phyloP scores from a whole-genome alignment of 2,113 vertebrate species.

The Bufo bufo region DNA sequence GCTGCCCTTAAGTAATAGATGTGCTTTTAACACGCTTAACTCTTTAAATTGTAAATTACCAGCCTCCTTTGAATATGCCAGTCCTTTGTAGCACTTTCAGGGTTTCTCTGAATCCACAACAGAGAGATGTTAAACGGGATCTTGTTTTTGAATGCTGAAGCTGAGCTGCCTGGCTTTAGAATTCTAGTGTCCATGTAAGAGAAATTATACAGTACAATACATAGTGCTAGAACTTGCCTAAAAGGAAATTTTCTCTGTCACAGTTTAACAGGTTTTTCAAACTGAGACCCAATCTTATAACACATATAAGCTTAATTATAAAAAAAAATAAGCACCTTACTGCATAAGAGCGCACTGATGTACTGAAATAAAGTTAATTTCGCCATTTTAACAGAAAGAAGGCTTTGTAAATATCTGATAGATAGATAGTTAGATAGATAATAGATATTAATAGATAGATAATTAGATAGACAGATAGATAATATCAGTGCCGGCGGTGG shows the following conservation, averaged over 20 bases:
- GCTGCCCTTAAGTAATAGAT: conserved; percentile 42
- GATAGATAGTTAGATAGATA: neutral
- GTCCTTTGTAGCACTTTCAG: conserved; percentile 27
- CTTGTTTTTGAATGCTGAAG: neutral
- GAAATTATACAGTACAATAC: conserved; percentile 24
- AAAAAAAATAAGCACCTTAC: neutral
- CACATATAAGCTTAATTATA: neutral
- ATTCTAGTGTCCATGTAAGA: conserved; percentile 30
- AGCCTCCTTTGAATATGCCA: conserved; percentile 24
- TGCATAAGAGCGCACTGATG: neutral
- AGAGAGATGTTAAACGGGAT: conserved; percentile 53
- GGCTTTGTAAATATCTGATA: neutral
- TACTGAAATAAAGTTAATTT: neutral
- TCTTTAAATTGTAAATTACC: conserved; percentile 43
- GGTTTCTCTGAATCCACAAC: conserved; percentile 38
- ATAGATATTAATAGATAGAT: too few species aligned
- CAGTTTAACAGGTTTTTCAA: conserved; percentile 22
- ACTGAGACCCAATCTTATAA: neutral
- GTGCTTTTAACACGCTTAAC: conserved; percentile 36
- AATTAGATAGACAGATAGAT: too few species aligned
- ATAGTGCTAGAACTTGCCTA: conserved; percentile 9
- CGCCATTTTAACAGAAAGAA: neutral
- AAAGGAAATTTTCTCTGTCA: conserved; percentile 17
- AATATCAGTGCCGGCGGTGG: too few species aligned
- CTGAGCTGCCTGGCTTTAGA: neutral